A percentile compares a stretch with the other conserved stretches of the same genome.
Conservation (phyloP, 2,888 invertebrate species). For the Aphodius sticticus region DNA sequence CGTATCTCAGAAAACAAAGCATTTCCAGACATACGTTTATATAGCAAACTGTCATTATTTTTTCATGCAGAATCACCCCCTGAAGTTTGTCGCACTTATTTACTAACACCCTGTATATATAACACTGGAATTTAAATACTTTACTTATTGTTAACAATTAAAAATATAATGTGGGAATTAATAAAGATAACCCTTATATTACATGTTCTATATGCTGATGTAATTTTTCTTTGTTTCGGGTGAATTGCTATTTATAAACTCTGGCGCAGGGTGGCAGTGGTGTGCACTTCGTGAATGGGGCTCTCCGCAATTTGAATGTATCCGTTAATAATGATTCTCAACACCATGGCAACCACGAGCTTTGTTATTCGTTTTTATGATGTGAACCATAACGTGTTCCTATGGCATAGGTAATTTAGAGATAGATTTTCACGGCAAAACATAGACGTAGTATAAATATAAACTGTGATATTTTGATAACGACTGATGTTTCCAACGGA, state of each 20-base stretch:
- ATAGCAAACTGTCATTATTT: too few species aligned
- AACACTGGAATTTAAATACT: too few species aligned
- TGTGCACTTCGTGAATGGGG: constrained; percentile 31
- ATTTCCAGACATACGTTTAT: too few species aligned
- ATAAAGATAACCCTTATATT: too few species aligned
- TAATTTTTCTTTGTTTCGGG: neutral
- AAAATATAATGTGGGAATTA: too few species aligned
- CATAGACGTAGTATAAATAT: neutral
- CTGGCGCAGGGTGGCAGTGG: neutral
- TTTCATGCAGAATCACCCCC: too few species aligned
- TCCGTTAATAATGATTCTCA: constrained; percentile 48
- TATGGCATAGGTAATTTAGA: neutral
- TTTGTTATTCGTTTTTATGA: constrained; percentile 11
- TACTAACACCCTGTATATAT: too few species aligned
- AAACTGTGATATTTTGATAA: constrained; percentile 4
- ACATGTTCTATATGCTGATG: too few species aligned
- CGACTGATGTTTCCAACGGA: neutral
- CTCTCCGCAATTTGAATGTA: constrained; percentile 25
- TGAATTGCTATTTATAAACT: neutral
- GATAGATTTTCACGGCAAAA: neutral
- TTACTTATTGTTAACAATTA: too few species aligned
- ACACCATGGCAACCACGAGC: constrained; percentile 51
- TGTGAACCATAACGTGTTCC: constrained; percentile 14
- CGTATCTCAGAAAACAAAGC: too few species aligned
- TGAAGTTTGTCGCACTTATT: too few species aligned